Conservation (phyloP, 2,113 vertebrate species). For the Stigmatopora argus region DNA sequence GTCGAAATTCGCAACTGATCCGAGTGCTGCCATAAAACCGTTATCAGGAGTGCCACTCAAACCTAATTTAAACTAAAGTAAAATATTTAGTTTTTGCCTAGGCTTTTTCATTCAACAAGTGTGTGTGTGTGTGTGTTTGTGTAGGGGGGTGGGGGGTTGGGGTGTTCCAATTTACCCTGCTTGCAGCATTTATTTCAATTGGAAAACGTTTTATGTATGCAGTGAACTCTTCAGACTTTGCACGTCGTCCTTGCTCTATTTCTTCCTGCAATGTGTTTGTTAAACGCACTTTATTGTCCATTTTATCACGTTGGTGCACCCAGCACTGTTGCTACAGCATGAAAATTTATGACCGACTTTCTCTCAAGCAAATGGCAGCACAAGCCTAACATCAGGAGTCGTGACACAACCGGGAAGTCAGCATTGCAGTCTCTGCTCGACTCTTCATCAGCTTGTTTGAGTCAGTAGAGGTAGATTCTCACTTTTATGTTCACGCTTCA, state of each 20-base stretch:
- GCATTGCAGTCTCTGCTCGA: constrained; percentile 1
- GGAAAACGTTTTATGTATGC: neutral
- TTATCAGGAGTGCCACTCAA: neutral
- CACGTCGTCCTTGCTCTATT: constrained; percentile 30
- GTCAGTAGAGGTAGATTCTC: constrained; percentile 22
- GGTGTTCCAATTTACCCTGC: neutral
- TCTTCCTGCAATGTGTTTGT: constrained; percentile 47
- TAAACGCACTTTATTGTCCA: constrained; percentile 52
- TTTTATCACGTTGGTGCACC: constrained; percentile 41
- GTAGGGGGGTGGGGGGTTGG: no score
- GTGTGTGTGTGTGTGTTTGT: no score
- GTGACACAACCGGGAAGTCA: neutral
- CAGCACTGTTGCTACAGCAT: constrained; percentile 32
- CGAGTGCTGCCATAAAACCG: neutral
- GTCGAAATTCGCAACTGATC: neutral
- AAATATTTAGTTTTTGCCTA: neutral
- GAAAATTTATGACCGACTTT: constrained; percentile 55
- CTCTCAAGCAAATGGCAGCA: constrained; percentile 36
- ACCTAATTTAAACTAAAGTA: neutral
- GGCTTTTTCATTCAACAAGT: neutral
- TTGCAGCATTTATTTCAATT: constrained; percentile 4
- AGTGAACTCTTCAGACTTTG: constrained; percentile 10
- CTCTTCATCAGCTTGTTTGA: constrained; percentile 7
- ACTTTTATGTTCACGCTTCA: constrained; percentile 8
- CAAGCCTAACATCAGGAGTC: constrained; percentile 23